Base-by-base conservation (phyloP, 2,888 invertebrate genomes). In the Hirtodrosophila trivittata region DNA sequence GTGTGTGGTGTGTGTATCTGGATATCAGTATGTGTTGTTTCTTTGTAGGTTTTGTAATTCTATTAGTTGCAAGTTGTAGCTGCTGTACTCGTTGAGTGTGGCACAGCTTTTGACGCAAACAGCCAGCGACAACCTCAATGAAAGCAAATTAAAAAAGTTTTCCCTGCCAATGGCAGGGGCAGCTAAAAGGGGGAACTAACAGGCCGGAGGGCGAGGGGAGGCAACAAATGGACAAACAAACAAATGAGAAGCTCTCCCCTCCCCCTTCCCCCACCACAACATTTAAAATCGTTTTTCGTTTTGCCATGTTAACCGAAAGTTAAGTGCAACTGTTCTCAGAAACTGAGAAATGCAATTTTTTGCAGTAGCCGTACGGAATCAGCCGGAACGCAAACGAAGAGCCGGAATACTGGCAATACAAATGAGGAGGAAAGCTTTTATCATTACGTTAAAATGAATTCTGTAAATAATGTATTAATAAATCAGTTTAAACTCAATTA, bases 141-240 rank as follows among this genome's bases (percentile, higher is more conserved):
- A 78, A 80, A 85, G 83, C 80, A 82, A 83, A 83, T 83, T 85
- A 85, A 83, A 83, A 85, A 82, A 82, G 67, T 82, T 82, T 82
- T 60, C 75, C 49, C 52, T 55, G 26, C 25, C 43, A 51, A 47
- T 9, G 6, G 43, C 28, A 6, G 8, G 12, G 12, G 10, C 14
- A 6, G 12, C 35, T 13, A 12, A 8, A 9, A 25, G 6, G 18
- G 25, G 26, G 9, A n/a, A n/a, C n/a, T n/a, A 12, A 8, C 7
- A 47, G 9, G 4, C 7, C 6, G n/a, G 8, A 3, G 2, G 7
- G 0, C 4, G 0, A 7, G 21, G 35, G 13, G n/a, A 28, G 35
- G 14, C 12, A n/a, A 3, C 26, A 39, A 46, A 14, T 10, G 21
- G 10, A 10, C 9, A 7, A 28, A n/a, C 28, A 47, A 47, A 64